phyloP scores from a whole-genome alignment of 2,888 invertebrate genomes.

The Teleogryllus oceanicus region DNA sequence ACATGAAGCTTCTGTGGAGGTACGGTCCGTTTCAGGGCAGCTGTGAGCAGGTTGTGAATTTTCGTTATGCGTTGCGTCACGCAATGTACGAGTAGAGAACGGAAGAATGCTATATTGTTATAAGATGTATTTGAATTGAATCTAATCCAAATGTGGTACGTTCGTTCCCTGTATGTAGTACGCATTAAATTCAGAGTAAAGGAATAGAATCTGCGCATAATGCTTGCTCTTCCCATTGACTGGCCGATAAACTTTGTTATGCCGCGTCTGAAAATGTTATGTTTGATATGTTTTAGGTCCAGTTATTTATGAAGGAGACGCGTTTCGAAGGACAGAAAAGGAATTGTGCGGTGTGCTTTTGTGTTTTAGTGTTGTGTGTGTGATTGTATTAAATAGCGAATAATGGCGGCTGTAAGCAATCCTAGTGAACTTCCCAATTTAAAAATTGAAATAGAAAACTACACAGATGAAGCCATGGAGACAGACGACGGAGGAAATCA shows the following conservation, averaged over 20 bases:
- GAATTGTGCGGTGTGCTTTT: too few species aligned
- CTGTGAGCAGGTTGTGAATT: too few species aligned
- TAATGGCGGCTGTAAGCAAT: conserved; percentile 1
- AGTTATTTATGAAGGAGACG: not conserved
- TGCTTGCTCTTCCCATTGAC: not conserved
- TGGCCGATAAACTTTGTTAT: not conserved
- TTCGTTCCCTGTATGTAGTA: too few species aligned
- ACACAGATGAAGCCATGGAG: conserved; percentile 51
- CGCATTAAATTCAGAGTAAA: too few species aligned
- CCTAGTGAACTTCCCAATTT: conserved; percentile 22
- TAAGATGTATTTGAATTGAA: too few species aligned
- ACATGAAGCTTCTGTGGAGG: too few species aligned
- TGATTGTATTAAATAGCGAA: not conserved
- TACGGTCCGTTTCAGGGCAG: too few species aligned
- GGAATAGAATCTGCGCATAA: not conserved
- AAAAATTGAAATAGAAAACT: conserved; percentile 51
- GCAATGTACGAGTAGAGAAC: too few species aligned
- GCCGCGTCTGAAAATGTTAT: not conserved
- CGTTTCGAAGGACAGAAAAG: not conserved
- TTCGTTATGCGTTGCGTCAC: too few species aligned
- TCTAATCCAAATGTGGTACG: too few species aligned
- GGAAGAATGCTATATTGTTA: too few species aligned
- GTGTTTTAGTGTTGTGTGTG: not conserved
- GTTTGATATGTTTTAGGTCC: not conserved
- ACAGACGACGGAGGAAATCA: conserved; percentile 44